phyloP scores from a whole-genome alignment of 2,113 vertebrate genomes.

The Baryphthengus martii region DNA sequence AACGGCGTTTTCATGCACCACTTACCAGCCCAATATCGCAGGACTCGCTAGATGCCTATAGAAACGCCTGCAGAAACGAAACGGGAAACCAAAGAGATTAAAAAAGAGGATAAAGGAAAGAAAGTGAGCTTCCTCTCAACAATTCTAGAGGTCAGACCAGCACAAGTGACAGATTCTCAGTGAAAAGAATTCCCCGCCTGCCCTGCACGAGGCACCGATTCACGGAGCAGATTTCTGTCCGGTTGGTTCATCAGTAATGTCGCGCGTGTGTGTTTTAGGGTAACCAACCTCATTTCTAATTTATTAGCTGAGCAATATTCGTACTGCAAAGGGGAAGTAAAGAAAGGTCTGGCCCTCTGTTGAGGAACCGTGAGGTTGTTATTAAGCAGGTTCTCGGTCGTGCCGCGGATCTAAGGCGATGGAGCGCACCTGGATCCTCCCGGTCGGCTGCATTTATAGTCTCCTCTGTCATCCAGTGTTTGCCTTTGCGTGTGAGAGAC shows the following conservation, averaged over 20 bases:
- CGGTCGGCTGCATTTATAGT: constrained; percentile 37
- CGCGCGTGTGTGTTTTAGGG: neutral
- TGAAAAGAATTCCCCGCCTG: neutral
- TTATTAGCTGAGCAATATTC: neutral
- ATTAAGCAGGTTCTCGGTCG: neutral
- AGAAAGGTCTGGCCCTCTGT: neutral
- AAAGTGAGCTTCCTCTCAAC: neutral
- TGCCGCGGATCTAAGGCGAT: constrained; percentile 1
- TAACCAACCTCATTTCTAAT: neutral
- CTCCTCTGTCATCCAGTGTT: constrained; percentile 48
- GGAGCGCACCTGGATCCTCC: constrained; percentile 34
- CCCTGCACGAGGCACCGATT: neutral
- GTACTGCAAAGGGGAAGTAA: neutral
- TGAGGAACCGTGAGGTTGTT: neutral
- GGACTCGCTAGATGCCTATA: neutral
- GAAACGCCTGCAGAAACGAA: neutral
- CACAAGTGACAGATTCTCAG: neutral
- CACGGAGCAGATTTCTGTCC: neutral
- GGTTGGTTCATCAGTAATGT: neutral
- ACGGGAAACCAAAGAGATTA: neutral
- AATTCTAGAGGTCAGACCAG: neutral
- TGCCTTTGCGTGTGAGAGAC: constrained; percentile 40
- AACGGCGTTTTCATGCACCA: neutral
- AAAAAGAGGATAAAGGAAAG: neutral
- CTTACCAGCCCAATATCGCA: neutral